These are phyloP conservation scores for Xestia ashworthii DNA, from an alignment of 2,888 invertebrate species.

Conservation along the genomic window DNA sequence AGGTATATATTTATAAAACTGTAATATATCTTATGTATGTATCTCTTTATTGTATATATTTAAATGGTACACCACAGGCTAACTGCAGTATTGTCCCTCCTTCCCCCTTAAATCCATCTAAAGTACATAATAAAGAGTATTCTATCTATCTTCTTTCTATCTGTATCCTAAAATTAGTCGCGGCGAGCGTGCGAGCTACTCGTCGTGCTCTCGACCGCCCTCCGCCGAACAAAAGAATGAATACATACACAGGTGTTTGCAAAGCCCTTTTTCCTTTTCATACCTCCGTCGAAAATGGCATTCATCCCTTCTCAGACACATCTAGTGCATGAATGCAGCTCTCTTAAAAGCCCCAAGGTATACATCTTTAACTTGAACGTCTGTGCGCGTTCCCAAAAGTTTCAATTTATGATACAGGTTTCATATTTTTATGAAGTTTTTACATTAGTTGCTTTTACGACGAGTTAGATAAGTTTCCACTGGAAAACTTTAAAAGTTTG, in stretches of 20 bases:
- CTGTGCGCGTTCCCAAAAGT: conserved; percentile 31
- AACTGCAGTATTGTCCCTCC: no score
- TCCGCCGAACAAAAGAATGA: conserved; percentile 81
- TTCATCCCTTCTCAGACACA: conserved; percentile 77
- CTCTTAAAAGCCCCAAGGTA: conserved; percentile 70
- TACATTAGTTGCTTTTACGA: conserved; percentile 14
- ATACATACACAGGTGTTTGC: conserved; percentile 78
- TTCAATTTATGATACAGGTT: conserved; percentile 14
- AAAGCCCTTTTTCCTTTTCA: conserved; percentile 79
- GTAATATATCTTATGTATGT: no score
- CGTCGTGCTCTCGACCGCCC: conserved; percentile 73
- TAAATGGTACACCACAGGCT: no score
- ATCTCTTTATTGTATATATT: no score
- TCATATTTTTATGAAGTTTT: conserved; percentile 26
- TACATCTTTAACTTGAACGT: conserved; percentile 60
- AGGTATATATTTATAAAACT: no score
- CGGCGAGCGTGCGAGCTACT: conserved; percentile 56
- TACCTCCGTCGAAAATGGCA: conserved; percentile 78
- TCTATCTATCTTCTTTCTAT: no score
- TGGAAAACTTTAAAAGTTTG: conserved; percentile 23
- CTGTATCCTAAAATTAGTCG: conserved; percentile 58
- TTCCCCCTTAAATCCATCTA: no score
- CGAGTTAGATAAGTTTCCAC: conserved; percentile 12
- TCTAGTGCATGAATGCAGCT: conserved; percentile 77
- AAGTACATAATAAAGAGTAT: no score